Conservation (phyloP, 2,888 invertebrate species). For the Dryobotodes eremita region DNA sequence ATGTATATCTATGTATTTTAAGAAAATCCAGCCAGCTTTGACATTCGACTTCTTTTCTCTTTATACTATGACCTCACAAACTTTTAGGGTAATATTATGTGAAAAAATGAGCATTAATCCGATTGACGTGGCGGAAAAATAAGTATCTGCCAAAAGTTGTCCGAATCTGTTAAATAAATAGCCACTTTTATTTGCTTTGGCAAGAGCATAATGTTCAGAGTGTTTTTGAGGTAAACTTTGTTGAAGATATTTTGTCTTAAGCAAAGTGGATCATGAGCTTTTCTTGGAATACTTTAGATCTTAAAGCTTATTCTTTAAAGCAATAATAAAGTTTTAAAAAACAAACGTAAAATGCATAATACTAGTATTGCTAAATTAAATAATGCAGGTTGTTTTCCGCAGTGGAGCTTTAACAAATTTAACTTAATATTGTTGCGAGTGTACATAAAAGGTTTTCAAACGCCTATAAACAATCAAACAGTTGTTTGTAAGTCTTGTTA, state of each 20-base stretch:
- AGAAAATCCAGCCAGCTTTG: too few relatives aligned
- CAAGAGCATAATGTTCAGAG: slow-evolving; percentile 36
- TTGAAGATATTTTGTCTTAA: slow-evolving; percentile 28
- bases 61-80: slow-evolving; percentile 46
- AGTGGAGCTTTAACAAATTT: background rate
- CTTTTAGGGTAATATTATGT: slow-evolving; percentile 64
- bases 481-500: slow-evolving; percentile 3
- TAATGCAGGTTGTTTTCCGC: background rate
- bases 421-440: background rate
- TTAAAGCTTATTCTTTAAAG: background rate
- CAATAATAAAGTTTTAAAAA: background rate
- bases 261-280: slow-evolving; percentile 12
- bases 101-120: slow-evolving; percentile 62
- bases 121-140: slow-evolving; percentile 51
- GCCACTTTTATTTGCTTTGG: slow-evolving; percentile 52
- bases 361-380: background rate
- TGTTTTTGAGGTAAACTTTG: slow-evolving; percentile 42
- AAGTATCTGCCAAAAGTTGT: slow-evolving; percentile 58
- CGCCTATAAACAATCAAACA: background rate
- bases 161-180: slow-evolving; percentile 60
- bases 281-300: slow-evolving; percentile 9
- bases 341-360: background rate
- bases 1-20: too few relatives aligned
- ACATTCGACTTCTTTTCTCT: slow-evolving; percentile 38
- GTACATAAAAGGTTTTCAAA: slow-evolving; percentile 8